phyloP scores from a whole-genome alignment of 2,113 vertebrate species.

The Xenus cinereus region DNA sequence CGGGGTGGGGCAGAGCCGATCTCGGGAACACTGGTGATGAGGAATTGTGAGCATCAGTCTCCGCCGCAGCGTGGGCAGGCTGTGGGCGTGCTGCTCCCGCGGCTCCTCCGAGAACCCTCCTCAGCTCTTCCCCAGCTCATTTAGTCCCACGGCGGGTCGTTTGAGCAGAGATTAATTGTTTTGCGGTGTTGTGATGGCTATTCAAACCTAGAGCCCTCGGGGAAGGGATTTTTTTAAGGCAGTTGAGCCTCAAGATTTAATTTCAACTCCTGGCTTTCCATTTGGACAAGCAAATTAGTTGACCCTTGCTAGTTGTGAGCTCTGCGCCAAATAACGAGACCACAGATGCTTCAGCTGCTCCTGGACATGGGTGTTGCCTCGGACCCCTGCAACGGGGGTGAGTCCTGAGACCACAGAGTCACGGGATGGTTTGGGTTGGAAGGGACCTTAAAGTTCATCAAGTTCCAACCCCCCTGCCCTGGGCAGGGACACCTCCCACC shows the following conservation, averaged over 20 bases:
- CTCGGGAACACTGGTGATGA: rapidly evolving
- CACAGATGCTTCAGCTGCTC: neutral
- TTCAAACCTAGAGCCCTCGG: neutral
- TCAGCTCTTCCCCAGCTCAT: neutral
- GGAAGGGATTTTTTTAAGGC: neutral
- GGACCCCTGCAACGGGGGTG: neutral
- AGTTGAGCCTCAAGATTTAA: neutral
- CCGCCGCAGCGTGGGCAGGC: neutral
- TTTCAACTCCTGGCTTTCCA: neutral
- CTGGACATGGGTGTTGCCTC: neutral
- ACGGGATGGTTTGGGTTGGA: too few species aligned
- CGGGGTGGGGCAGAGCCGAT: neutral
- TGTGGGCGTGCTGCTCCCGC: rapidly evolving
- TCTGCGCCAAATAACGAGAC: neutral
- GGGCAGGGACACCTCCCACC: too few species aligned
- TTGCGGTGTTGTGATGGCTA: neutral
- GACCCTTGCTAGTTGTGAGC: neutral
- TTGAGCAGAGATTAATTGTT: neutral
- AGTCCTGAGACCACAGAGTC: neutral
- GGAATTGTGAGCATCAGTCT: rapidly evolving
- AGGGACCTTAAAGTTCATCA: too few species aligned
- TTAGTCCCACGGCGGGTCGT: neutral
- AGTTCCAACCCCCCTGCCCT: too few species aligned
- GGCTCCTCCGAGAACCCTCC: neutral
- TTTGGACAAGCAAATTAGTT: neutral